phyloP scores from a whole-genome alignment of 2,113 vertebrate genomes.

The Myiozetetes cayanensis region DNA sequence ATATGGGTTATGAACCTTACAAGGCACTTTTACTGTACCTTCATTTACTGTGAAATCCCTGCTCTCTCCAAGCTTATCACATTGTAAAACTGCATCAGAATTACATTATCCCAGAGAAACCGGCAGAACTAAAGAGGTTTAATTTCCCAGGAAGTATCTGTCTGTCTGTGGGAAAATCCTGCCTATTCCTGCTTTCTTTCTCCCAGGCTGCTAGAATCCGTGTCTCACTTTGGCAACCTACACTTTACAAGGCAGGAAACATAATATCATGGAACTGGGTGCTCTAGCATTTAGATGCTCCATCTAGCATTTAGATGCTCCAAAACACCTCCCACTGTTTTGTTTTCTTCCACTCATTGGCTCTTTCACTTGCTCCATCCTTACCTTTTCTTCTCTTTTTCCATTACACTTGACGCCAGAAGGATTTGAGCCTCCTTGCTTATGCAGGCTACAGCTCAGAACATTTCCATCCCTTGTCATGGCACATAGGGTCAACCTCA shows the following conservation, averaged over 20 bases:
- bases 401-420: background rate
- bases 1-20: conserved; percentile 1
- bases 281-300: background rate
- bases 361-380: background rate
- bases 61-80: background rate
- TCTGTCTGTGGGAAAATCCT: background rate
- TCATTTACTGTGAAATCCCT: background rate
- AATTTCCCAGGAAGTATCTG: background rate
- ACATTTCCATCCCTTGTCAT: background rate
- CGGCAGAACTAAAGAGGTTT: background rate
- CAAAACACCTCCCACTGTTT: background rate
- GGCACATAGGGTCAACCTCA: background rate
- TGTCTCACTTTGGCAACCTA: background rate
- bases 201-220: background rate
- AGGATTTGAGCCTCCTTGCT: background rate
- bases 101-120: background rate
- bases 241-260: background rate
- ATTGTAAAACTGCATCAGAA: background rate
- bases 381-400: background rate
- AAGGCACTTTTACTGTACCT: background rate
- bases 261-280: background rate
- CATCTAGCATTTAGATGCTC: background rate
- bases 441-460: background rate
- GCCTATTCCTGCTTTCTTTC: background rate
- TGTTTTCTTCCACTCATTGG: background rate